phyloP scores from a whole-genome alignment of 2,113 vertebrate species.

The Platysternon megacephalum region DNA sequence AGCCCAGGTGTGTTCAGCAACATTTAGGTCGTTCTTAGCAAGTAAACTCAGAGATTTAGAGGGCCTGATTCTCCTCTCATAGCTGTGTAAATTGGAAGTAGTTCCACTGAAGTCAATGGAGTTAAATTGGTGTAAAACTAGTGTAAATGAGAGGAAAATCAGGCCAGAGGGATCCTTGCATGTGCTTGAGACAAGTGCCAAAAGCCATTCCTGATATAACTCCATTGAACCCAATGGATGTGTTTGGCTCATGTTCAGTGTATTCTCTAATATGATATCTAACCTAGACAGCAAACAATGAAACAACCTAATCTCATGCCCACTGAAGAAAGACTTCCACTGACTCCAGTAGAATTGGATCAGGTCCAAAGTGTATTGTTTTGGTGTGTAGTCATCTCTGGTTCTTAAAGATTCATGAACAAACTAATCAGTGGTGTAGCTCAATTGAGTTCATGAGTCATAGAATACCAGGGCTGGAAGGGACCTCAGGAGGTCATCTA shows the following conservation, averaged over 20 bases:
- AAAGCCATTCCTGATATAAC: not conserved
- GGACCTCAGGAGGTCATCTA: no score
- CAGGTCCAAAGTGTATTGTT: not conserved
- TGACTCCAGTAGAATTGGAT: not conserved
- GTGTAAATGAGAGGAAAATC: not conserved
- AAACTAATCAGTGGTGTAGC: not conserved
- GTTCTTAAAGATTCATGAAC: not conserved
- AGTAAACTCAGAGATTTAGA: not conserved
- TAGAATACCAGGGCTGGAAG: no score
- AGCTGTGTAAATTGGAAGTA: not conserved
- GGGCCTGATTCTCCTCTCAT: not conserved
- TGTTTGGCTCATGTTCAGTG: not conserved
- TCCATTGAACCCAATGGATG: not conserved
- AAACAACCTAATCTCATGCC: not conserved
- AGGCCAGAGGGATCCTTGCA: not conserved
- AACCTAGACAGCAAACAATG: accelerated
- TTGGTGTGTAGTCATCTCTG: not conserved
- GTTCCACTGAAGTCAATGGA: not conserved
- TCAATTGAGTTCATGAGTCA: not conserved
- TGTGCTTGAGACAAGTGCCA: not conserved
- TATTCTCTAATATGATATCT: not conserved
- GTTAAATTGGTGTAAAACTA: not conserved
- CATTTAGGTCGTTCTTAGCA: not conserved
- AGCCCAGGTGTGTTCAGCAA: not conserved
- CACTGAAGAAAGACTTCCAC: not conserved